phyloP scores from a whole-genome alignment of 2,797 vertebrate genomes.

The Nasua narica region DNA sequence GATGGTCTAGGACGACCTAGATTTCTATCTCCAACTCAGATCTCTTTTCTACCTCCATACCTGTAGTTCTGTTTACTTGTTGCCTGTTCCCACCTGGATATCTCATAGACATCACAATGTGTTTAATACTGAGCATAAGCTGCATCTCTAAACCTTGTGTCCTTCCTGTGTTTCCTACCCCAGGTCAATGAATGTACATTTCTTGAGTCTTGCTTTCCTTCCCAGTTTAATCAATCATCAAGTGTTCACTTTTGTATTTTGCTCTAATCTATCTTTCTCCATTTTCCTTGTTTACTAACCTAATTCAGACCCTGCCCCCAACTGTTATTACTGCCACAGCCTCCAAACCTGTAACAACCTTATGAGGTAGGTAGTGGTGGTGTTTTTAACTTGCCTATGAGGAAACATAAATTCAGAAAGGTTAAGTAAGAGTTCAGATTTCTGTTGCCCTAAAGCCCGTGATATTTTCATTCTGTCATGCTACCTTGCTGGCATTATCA shows the following conservation, averaged over 20 bases:
- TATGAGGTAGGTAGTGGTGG: not conserved
- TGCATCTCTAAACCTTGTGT: not conserved
- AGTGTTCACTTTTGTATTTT: not conserved
- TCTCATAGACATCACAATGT: not conserved
- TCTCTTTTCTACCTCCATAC: not conserved
- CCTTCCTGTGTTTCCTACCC: not conserved
- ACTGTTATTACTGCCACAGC: not conserved
- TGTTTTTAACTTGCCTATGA: not conserved
- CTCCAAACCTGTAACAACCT: not conserved
- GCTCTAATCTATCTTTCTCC: not conserved
- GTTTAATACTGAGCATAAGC: not conserved
- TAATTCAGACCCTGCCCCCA: not conserved
- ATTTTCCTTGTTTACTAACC: not conserved
- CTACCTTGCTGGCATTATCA: not conserved
- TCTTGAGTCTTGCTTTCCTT: not conserved
- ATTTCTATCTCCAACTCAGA: not conserved
- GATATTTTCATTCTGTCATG: not conserved
- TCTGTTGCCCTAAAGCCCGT: not conserved
- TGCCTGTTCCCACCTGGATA: not conserved
- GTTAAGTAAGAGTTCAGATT: not conserved
- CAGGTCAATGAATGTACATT: not conserved
- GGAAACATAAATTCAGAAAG: not conserved
- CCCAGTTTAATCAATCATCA: not conserved
- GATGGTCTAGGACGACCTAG: not conserved
- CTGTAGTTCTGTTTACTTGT: not conserved